phyloP scores from a whole-genome alignment of 2,113 vertebrate species.

The Nycticebus coucang region DNA sequence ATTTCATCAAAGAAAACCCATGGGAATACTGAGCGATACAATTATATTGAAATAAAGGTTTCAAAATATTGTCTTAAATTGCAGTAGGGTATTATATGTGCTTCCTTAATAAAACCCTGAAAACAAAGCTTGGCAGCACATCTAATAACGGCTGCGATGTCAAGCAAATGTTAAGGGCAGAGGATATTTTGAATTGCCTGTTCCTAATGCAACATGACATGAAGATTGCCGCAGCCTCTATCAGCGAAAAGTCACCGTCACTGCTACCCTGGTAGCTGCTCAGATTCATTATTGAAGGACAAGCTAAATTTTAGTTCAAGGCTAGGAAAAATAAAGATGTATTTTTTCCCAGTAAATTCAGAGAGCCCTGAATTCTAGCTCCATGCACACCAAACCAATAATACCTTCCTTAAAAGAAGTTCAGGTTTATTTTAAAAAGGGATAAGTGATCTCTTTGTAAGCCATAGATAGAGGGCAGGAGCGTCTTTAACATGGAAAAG shows the following conservation, averaged over 20 bases:
- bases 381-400: neutral
- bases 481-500: neutral
- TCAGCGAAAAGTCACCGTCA: fast-evolving
- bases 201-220: fast-evolving
- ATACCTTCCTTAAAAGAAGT: neutral
- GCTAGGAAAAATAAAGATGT: neutral
- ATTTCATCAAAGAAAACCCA: neutral
- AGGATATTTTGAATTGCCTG: neutral
- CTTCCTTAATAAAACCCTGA: neutral
- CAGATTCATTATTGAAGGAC: neutral
- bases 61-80: neutral
- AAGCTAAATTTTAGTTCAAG: neutral
- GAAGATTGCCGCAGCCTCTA: fast-evolving
- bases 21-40: neutral
- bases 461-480: neutral
- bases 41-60: neutral
- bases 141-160: fast-evolving
- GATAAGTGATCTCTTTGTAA: too few relatives aligned
- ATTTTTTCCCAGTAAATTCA: neutral
- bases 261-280: fast-evolving
- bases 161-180: too few relatives aligned
- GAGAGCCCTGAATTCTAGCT: neutral
- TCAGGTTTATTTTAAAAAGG: neutral
- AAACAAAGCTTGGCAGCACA: fast-evolving
- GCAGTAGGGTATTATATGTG: fast-evolving